These are phyloP conservation scores for Trachythela sp. DNA, from an alignment of 64 coral and sea anemone genomes.

Conservation along the genomic window DNA sequence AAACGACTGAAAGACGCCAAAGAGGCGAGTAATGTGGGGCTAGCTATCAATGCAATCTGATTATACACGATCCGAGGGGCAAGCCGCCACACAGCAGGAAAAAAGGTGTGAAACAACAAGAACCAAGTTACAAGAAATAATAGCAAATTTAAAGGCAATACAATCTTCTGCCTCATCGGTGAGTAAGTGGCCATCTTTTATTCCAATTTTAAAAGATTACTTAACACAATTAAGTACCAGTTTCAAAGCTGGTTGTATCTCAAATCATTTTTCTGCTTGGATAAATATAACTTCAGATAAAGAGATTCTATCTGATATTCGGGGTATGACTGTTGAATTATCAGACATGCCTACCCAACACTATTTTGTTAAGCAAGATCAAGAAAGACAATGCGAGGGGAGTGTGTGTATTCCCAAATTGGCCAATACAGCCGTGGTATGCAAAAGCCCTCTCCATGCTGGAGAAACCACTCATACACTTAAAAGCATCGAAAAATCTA, in stretches of 20 bases:
- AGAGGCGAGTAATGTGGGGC: background rate
- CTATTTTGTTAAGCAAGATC: slow-evolving; percentile 9
- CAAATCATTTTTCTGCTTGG: too few species aligned
- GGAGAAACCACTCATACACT: slow-evolving; percentile 5
- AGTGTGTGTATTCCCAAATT: slow-evolving; percentile 24
- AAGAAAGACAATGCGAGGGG: slow-evolving; percentile 39
- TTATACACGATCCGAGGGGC: background rate
- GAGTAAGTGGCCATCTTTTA: too few species aligned
- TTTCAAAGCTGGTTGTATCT: too few species aligned
- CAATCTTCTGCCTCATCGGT: too few species aligned
- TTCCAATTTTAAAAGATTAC: too few species aligned
- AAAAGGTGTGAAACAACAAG: slow-evolving; percentile 6
- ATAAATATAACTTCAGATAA: too few species aligned
- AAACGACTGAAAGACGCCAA: slow-evolving; percentile 1
- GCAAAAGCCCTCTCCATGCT: slow-evolving; percentile 16
- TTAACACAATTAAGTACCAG: too few species aligned
- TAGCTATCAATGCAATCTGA: background rate
- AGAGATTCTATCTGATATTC: too few species aligned
- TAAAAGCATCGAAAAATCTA: slow-evolving; percentile 6
- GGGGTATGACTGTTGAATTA: too few species aligned
- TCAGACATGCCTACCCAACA: too few species aligned
- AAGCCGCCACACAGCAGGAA: background rate
- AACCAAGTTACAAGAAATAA: background rate
- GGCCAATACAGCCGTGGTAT: slow-evolving; percentile 45
- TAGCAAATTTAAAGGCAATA: background rate